These are phyloP conservation scores for Odontocolon sp. DNA, from an alignment of 2,888 invertebrate species.

Conservation along the genomic window DNA sequence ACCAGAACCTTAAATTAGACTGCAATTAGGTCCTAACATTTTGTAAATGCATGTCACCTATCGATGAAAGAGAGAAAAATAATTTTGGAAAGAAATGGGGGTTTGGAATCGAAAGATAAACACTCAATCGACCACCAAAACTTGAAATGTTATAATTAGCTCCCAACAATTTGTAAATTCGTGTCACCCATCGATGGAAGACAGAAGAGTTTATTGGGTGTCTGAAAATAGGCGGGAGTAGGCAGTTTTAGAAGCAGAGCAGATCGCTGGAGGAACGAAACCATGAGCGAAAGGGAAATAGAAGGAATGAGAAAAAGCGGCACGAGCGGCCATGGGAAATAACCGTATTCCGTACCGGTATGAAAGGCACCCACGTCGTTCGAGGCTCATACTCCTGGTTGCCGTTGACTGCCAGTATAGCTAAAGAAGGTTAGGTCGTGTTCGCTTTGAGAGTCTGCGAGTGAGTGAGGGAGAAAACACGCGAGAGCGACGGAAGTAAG, in stretches of 20 bases:
- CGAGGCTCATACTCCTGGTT: slow-evolving; percentile 47
- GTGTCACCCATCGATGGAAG: slow-evolving; percentile 30
- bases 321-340: slow-evolving; percentile 62
- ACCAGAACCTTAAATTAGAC: too few relatives aligned
- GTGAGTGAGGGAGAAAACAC: slow-evolving; percentile 48
- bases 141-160: too few relatives aligned
- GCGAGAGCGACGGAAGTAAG: slow-evolving; percentile 61
- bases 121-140: too few relatives aligned
- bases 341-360: slow-evolving; percentile 58
- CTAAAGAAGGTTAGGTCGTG: slow-evolving; percentile 25
- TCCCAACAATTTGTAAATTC: too few relatives aligned
- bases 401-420: neutral
- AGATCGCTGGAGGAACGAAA: slow-evolving; percentile 28
- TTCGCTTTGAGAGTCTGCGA: too few relatives aligned
- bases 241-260: neutral
- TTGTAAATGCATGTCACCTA: too few relatives aligned
- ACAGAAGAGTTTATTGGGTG: neutral
- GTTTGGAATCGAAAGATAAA: too few relatives aligned
- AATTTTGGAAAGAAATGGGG: too few relatives aligned
- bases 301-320: slow-evolving; percentile 45
- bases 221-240: neutral
- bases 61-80: too few relatives aligned
- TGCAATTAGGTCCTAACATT: too few relatives aligned
- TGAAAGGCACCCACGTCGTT: slow-evolving; percentile 63
- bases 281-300: slow-evolving; percentile 37